Conservation (phyloP, 2,797 vertebrate genomes). For the Molossus alvarezi region DNA sequence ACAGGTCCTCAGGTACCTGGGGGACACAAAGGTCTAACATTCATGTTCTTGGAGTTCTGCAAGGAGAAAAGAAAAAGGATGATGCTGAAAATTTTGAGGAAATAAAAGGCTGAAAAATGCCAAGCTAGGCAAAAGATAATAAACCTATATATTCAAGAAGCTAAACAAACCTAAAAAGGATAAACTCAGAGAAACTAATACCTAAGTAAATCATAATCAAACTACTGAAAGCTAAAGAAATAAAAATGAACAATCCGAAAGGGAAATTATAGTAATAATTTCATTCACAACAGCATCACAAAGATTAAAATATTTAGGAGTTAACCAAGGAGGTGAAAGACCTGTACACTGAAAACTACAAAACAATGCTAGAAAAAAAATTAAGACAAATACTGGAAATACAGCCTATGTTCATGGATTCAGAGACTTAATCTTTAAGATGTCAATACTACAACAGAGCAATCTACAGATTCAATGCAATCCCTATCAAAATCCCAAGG, state of each 20-base stretch:
- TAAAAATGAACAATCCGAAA: neutral
- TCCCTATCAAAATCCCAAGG: neutral
- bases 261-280: neutral
- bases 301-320: neutral
- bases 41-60: neutral
- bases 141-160: neutral
- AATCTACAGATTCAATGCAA: neutral
- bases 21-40: neutral
- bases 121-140: neutral
- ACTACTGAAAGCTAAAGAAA: neutral
- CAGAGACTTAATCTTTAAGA: neutral
- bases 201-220: neutral
- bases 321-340: neutral
- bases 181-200: neutral
- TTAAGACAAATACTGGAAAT: neutral
- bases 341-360: neutral
- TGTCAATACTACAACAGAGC: too few relatives aligned
- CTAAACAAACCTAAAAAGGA: neutral
- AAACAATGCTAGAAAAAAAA: neutral
- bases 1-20: conserved; percentile 87
- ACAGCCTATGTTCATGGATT: neutral
- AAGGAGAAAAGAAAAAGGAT: neutral
- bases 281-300: neutral
- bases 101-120: neutral
- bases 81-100: neutral